phyloP scores from a whole-genome alignment of 2,797 vertebrate species.

The Falco naumanni region DNA sequence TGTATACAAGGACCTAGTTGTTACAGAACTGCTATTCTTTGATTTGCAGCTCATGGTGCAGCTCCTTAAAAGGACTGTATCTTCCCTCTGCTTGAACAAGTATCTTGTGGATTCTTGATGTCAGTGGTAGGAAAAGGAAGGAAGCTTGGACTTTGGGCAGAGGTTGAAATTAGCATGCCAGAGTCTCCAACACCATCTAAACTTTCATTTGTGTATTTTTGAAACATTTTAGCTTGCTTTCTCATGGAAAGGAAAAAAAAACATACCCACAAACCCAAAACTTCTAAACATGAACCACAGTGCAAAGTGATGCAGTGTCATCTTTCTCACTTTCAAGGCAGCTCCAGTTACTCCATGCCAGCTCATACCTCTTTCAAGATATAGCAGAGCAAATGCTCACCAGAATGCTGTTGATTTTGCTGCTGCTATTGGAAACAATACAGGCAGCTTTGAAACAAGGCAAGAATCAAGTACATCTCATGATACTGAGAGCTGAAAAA shows the following conservation, averaged over 20 bases:
- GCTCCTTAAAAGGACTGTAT: background rate
- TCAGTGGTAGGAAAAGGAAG: background rate
- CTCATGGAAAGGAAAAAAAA: background rate
- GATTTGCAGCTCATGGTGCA: background rate
- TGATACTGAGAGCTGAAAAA: background rate
- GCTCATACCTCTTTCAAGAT: background rate
- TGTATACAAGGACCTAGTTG: background rate
- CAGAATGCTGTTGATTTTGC: background rate
- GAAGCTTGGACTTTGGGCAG: background rate
- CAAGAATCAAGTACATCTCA: background rate
- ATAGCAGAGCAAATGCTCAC: background rate
- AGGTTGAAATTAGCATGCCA: background rate
- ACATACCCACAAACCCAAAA: background rate
- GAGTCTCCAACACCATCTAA: background rate
- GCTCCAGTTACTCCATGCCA: background rate
- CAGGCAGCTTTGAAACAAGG: background rate
- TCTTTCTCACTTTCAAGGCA: slow-evolving; percentile 49
- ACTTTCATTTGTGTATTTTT: background rate
- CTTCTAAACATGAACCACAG: background rate
- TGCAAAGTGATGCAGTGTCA: slow-evolving; percentile 47
- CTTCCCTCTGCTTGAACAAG: background rate
- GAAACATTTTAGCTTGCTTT: background rate
- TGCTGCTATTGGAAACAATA: background rate
- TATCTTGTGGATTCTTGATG: background rate
- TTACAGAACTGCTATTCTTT: background rate